Conservation (phyloP, 2,888 invertebrate species). For the Cerastis leucographa region DNA sequence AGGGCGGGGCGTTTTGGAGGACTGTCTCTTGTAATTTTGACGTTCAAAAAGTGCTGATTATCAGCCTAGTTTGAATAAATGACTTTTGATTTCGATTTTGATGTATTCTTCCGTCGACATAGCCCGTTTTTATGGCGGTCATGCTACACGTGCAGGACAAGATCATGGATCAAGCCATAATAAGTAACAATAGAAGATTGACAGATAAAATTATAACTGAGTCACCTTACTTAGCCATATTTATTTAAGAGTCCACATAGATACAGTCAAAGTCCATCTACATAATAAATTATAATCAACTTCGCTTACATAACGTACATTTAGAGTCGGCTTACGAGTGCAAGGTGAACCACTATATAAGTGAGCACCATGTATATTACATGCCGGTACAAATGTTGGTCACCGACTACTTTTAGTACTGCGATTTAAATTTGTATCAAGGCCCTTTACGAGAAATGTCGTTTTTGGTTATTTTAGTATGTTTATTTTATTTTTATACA, state of each 20-base stretch:
- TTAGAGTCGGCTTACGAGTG: constrained; percentile 28
- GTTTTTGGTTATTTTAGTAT: background rate
- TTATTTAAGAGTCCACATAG: background rate
- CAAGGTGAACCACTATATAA: constrained; percentile 36
- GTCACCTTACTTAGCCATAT: background rate
- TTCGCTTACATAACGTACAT: constrained; percentile 35
- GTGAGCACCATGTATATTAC: constrained; percentile 21
- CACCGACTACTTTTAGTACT: background rate
- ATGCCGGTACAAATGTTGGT: background rate
- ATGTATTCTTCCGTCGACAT: no score
- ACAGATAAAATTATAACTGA: background rate
- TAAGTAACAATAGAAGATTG: background rate
- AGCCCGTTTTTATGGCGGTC: no score
- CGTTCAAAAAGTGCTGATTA: no score
- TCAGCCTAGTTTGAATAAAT: no score
- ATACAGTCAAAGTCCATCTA: background rate
- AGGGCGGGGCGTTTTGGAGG: no score
- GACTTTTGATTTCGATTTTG: no score
- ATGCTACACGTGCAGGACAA: no score
- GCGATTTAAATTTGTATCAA: constrained; percentile 29
- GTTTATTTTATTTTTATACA: background rate
- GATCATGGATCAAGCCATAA: background rate
- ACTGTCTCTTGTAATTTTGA: no score
- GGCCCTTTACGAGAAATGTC: constrained; percentile 22
- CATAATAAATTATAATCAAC: background rate